Evolutionary conservation across 2,797 vertebrate species (phyloP), one percentile per base, ranked within the genome.

Genomic region (Macroramphosus scolopax): DNA sequence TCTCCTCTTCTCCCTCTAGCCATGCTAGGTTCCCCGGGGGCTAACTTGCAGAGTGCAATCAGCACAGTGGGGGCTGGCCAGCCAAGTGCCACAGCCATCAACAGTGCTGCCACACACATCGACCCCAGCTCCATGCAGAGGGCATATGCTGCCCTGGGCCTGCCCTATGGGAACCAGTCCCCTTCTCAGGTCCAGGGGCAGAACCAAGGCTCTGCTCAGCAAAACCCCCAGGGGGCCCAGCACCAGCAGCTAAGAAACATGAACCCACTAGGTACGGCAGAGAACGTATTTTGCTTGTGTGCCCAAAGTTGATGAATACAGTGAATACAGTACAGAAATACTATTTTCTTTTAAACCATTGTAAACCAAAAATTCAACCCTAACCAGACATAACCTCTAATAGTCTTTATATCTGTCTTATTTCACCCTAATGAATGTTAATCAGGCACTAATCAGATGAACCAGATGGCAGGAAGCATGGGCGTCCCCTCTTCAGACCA

Each of bases 61-160:
- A 92, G 89, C 56, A 51, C 85, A 1, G 92, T 92, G 36, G 93
- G 93, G 22, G 63, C 93, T 0, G 93, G 94, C 54, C 96, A 94
- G 61, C 90, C 93, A 62, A 90, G 84, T 8, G 71, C 94, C 39
- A 88, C 95, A 48, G 73, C 93, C 16, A 88, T 97, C 32, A 95
- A 86, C 80, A 95, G 91, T 49, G 88, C 80, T 24, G 59, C 95
- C 26, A 93, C 95, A 6, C 93, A 95, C 28, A 98, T 99, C 18
- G 97, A 99, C 87, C 94, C 95, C 78, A 98, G 97, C 85, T 98
- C 97, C 85, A 99, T 98, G 97, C 95, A 98, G 78, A 89, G 94
- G 79, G 96, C 96, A 9, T 98, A 98, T 0, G 97, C 93, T 31
- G 96, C 97, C 46, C 93, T 98, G 12, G 96, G 96, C 37, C 90